Percentiles rank a stretch among this genome's conserved stretches.
phyloP scores from a whole-genome alignment of 2,888 invertebrate genomes.

The Oxycera nigricornis region DNA sequence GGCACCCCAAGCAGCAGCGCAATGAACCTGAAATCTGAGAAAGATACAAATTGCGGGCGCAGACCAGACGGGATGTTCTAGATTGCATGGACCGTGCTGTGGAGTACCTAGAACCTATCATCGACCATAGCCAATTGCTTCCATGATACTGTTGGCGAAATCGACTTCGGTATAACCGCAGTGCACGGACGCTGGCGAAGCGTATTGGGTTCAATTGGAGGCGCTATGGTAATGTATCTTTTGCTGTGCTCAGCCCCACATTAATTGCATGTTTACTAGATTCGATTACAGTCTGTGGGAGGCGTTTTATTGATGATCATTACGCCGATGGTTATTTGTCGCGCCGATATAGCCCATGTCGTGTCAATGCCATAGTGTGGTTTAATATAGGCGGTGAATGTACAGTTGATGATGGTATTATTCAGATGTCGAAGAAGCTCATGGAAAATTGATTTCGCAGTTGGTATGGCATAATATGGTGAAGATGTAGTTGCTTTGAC shows the following conservation, averaged over 20 bases:
- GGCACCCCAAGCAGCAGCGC: neutral
- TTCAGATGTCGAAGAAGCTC: too few species aligned
- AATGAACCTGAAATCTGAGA: neutral
- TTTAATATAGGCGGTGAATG: too few species aligned
- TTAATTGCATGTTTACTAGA: slow-evolving; percentile 20
- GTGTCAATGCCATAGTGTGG: too few species aligned
- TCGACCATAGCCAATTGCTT: too few species aligned
- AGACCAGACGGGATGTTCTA: slow-evolving; percentile 6
- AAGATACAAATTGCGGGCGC: neutral
- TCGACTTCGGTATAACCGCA: neutral
- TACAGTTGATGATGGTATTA: too few species aligned
- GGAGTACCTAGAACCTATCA: neutral
- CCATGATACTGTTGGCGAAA: too few species aligned
- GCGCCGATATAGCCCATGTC: too few species aligned
- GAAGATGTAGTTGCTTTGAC: too few species aligned
- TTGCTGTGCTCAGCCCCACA: neutral
- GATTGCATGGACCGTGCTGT: neutral
- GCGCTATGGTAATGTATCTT: neutral
- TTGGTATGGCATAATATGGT: too few species aligned
- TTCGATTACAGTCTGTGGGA: slow-evolving; percentile 7
- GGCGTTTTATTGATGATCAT: neutral
- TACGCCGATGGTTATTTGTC: neutral
- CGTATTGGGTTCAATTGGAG: neutral
- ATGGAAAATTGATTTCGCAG: too few species aligned
- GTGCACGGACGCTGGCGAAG: neutral